phyloP scores from a whole-genome alignment of 1,140 invertebrate genomes.

The Artemia franciscana region DNA sequence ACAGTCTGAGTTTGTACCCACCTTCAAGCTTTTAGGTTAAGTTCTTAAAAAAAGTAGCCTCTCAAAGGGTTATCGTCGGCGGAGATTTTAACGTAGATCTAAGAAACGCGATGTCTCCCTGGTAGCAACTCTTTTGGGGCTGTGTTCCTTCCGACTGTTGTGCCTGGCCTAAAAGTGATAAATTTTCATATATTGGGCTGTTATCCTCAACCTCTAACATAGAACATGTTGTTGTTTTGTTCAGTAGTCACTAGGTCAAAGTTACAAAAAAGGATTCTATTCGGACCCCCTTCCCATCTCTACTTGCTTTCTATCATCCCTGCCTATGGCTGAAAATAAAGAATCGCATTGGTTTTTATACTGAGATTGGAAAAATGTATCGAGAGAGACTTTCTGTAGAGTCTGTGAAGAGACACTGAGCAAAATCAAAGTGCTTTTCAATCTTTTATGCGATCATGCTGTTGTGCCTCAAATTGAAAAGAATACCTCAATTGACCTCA shows the following conservation, averaged over 20 bases:
- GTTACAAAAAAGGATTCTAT: too few species aligned
- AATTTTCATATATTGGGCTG: too few species aligned
- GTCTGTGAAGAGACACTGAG: neutral
- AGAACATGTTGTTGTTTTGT: too few species aligned
- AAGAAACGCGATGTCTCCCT: neutral
- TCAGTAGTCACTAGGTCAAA: too few species aligned
- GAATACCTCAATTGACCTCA: too few species aligned
- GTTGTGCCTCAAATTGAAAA: too few species aligned
- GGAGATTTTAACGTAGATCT: neutral
- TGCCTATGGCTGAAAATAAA: neutral
- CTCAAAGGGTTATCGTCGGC: too few species aligned
- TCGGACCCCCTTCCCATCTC: neutral
- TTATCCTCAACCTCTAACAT: too few species aligned
- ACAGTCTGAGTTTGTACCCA: too few species aligned
- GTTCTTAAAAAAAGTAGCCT: neutral
- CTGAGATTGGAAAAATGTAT: neutral
- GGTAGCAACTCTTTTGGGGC: neutral
- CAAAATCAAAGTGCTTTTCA: too few species aligned
- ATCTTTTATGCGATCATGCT: too few species aligned
- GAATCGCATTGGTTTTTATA: neutral
- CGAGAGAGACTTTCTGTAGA: neutral
- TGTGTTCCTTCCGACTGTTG: neutral
- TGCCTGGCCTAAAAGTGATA: too few species aligned
- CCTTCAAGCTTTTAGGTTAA: neutral
- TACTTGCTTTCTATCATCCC: neutral